These are phyloP conservation scores for Aplysina aerophoba DNA, from an alignment of 37 sponge, comb jelly and placozoan species.

Conservation along the genomic window DNA sequence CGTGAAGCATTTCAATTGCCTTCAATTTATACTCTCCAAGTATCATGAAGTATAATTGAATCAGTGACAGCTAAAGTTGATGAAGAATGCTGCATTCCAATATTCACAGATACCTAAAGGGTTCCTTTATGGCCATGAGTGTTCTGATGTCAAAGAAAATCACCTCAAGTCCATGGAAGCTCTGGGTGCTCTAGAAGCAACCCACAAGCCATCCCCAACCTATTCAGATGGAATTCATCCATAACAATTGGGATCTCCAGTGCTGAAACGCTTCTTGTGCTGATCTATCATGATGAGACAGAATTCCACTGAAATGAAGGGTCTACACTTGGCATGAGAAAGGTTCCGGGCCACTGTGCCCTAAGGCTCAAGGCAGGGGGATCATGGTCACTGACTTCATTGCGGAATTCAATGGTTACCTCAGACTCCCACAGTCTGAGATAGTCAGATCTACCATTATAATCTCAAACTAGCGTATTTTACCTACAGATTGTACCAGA, in stretches of 20 bases:
- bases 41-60: too few species aligned
- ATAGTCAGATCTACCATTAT: too few species aligned
- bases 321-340: neutral
- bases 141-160: neutral
- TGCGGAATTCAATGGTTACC: neutral
- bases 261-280: neutral
- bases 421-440: neutral
- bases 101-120: too few species aligned
- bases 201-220: neutral
- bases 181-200: neutral
- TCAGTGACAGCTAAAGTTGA: too few species aligned
- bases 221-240: neutral
- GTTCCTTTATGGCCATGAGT: constrained; percentile 20
- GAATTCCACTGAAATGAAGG: constrained; percentile 3
- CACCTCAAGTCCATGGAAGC: neutral
- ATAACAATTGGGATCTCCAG: neutral
- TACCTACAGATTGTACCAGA: too few species aligned
- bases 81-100: too few species aligned
- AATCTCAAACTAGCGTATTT: too few species aligned
- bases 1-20: too few species aligned
- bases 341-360: neutral
- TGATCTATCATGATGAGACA: constrained; percentile 13
- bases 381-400: constrained; percentile 7
- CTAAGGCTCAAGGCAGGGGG: constrained; percentile 5
- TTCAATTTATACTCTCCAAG: too few species aligned